These are phyloP conservation scores for Pitangus sulphuratus DNA, from an alignment of 2,797 vertebrate genomes.

Conservation along the genomic window DNA sequence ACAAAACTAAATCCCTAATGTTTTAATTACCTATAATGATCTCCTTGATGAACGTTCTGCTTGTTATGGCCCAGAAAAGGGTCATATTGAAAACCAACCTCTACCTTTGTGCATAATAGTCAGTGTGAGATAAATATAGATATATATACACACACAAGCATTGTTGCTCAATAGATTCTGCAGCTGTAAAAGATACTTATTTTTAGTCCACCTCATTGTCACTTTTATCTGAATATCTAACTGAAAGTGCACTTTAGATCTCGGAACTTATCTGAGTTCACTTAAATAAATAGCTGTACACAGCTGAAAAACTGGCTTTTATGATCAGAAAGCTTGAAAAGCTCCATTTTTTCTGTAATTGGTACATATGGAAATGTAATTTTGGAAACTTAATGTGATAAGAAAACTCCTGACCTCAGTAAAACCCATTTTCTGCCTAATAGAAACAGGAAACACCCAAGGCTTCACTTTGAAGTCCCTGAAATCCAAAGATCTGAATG, in stretches of 20 bases:
- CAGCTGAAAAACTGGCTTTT: background rate
- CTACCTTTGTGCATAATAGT: background rate
- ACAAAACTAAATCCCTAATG: slow-evolving; percentile 42
- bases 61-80: background rate
- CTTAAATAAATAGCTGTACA: background rate
- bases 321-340: background rate
- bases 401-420: slow-evolving; percentile 2
- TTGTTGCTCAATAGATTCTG: background rate
- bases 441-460: background rate
- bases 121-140: background rate
- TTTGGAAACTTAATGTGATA: background rate
- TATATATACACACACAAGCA: background rate
- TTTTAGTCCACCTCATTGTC: background rate
- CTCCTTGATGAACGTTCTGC: background rate
- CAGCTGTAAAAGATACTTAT: background rate
- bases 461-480: slow-evolving; percentile 29
- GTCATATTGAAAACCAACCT: background rate
- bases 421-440: background rate
- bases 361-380: background rate
- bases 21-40: slow-evolving; percentile 61
- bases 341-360: background rate
- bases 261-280: background rate
- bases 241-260: background rate
- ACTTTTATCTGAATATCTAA: background rate
- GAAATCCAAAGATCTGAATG: background rate